Conservation (phyloP, 1,140 invertebrate genomes). For the Aphelinus certus region DNA sequence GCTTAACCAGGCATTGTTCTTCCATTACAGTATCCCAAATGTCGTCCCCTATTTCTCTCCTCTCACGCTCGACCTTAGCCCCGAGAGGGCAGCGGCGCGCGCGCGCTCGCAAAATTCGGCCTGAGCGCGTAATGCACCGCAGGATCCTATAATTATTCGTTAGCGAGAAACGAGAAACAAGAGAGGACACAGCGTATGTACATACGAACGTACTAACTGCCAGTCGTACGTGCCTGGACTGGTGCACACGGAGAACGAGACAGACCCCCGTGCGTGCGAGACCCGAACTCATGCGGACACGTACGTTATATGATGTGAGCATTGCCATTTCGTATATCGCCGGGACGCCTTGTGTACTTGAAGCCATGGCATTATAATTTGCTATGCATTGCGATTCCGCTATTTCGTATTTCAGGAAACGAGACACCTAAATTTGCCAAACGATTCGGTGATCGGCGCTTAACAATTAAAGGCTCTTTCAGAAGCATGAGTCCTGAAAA, state of each 20-base stretch:
- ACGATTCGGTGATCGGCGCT: no score
- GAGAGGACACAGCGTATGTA: slow-evolving; percentile 10
- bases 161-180: slow-evolving; percentile 33
- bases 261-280: neutral
- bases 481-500: no score
- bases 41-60: neutral
- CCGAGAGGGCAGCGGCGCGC: neutral
- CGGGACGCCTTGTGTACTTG: neutral
- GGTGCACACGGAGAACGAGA: slow-evolving; percentile 7
- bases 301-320: slow-evolving; percentile 29
- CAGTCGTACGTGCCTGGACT: slow-evolving; percentile 36
- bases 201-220: slow-evolving; percentile 19
- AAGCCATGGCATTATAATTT: no score
- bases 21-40: slow-evolving; percentile 45
- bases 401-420: no score
- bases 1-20: slow-evolving; percentile 47
- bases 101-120: neutral
- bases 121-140: slow-evolving; percentile 16
- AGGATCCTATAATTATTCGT: slow-evolving; percentile 51
- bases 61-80: neutral
- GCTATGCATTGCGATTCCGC: no score
- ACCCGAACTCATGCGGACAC: slow-evolving; percentile 5
- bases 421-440: no score
- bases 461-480: no score
- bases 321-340: slow-evolving; percentile 10